Evolutionary conservation across 2,113 vertebrate species (phyloP), one percentile per base, ranked within the genome.

Genomic region (Leptocoma aspasia): DNA sequence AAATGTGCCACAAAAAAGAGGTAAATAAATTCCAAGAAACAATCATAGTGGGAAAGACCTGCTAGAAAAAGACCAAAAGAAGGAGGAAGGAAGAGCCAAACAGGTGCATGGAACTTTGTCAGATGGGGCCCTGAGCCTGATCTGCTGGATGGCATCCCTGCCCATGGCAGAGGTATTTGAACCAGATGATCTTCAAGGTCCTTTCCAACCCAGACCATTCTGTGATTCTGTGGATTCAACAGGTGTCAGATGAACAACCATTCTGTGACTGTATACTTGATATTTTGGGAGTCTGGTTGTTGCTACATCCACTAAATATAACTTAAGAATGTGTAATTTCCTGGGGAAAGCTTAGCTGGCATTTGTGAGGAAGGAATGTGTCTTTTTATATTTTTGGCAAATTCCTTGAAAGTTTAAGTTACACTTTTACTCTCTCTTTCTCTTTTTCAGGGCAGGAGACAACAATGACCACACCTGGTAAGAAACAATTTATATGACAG

Each of bases 401-500:
- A 28, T 89, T 92, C 54, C n/a, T 63, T 68, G 22, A 26, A 81
- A 75, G 35, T 66, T 83, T 81, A 64, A 89, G 33, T 64, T 52
- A 64, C 7, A 6, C 15, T 47, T 85, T 66, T 45, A 83, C 26
- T 79, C 7, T 52, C 7, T 95, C 30, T 95, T 31, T 95, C 45
- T 84, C 4, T 89, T 90, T 96, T 96, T 94, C 28, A 95, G 96
- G 92, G 91, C 24, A 6, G 15, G 7, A 33, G 18, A 1, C 0
- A 2, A 0, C 2, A 14, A 0, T 0, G 5, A 0, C 8, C 13
- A 19, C 2, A 49, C 0, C 4, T 76, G 96, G 98, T 98, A 98
- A 98, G 98, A 88, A 93, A 91, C 52, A 26, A 68, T 89, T 93
- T 72, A n/a, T 15, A 14, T 47, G 39, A 72, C 52, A 81, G 53